These are phyloP conservation scores for Adoxophyes honmai DNA, from an alignment of 1,140 invertebrate genomes.

Conservation along the genomic window DNA sequence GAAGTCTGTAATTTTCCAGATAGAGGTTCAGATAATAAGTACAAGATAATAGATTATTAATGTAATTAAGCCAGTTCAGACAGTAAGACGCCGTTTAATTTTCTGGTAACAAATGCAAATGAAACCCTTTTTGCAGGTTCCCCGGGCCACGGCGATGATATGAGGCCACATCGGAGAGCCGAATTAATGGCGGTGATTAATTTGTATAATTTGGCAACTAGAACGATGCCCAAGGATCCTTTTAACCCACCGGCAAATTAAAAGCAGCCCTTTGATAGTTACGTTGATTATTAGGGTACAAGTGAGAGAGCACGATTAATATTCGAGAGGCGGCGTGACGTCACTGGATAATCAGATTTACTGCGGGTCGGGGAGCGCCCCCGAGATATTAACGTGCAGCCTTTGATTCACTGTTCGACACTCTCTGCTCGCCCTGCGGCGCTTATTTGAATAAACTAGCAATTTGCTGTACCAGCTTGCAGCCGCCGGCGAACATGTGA, in stretches of 20 bases:
- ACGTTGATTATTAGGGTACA: constrained; percentile 34
- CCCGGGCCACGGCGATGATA: constrained; percentile 44
- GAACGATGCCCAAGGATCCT: constrained; percentile 31
- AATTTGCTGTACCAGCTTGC: constrained; percentile 14
- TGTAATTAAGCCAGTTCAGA: constrained; percentile 23
- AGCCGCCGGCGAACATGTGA: not conserved
- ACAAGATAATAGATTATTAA: constrained; percentile 14
- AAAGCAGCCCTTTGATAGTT: constrained; percentile 33
- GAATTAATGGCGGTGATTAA: constrained; percentile 33
- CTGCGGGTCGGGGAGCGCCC: constrained; percentile 23
- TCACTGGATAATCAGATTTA: constrained; percentile 43
- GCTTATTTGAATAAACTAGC: constrained; percentile 16
- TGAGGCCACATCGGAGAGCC: constrained; percentile 39
- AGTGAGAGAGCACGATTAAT: constrained; percentile 34
- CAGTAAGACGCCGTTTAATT: constrained; percentile 17
- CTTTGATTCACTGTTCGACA: constrained; percentile 20
- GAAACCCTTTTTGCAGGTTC: constrained; percentile 48
- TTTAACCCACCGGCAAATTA: constrained; percentile 26
- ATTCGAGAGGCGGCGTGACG: constrained; percentile 31
- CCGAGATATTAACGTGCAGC: constrained; percentile 26
- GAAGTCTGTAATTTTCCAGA: no score
- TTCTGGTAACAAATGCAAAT: constrained; percentile 45
- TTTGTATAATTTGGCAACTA: constrained; percentile 46
- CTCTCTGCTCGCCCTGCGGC: not conserved
- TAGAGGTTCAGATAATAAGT: no score